Evolutionary conservation across 35 echinoderm and acorn worm genomes (phyloP).

Genomic region (Amphiura filiformis): DNA sequence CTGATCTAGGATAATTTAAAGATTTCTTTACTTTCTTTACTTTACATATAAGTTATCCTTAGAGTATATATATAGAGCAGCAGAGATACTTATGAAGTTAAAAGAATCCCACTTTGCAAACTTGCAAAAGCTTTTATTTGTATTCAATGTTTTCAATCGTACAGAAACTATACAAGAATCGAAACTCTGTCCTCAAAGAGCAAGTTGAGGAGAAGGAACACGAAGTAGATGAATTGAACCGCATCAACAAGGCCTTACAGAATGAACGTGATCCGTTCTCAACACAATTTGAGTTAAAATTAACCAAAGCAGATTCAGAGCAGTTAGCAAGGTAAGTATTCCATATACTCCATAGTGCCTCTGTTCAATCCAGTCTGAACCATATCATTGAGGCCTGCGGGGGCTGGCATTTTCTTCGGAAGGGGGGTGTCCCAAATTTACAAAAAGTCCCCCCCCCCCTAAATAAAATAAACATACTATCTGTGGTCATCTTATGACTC

Average conservation of each 20-base stretch:
- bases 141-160: background rate
- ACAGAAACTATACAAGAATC: slow-evolving; percentile 72
- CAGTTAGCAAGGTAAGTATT: slow-evolving; percentile 81
- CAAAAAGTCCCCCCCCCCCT: too few species aligned
- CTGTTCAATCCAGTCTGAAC: too few species aligned
- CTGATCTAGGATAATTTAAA: background rate
- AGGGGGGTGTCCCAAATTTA: too few species aligned
- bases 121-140: too few species aligned
- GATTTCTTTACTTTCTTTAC: background rate
- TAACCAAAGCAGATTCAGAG: slow-evolving; percentile 95
- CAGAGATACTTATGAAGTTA: too few species aligned
- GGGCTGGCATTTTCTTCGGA: too few species aligned
- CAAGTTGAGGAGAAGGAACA: slow-evolving; percentile 27
- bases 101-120: too few species aligned
- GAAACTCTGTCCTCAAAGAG: slow-evolving; percentile 61
- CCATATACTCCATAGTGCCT: too few species aligned
- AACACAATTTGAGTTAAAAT: slow-evolving; percentile 78
- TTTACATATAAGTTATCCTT: background rate
- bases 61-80: background rate
- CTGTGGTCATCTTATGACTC: too few species aligned
- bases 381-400: too few species aligned
- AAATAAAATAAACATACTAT: too few species aligned
- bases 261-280: slow-evolving; percentile 63
- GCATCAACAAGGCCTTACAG: slow-evolving; percentile 13
- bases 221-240: slow-evolving; percentile 19